phyloP scores from a whole-genome alignment of 2,888 invertebrate genomes.

The Diogma glabrata region DNA sequence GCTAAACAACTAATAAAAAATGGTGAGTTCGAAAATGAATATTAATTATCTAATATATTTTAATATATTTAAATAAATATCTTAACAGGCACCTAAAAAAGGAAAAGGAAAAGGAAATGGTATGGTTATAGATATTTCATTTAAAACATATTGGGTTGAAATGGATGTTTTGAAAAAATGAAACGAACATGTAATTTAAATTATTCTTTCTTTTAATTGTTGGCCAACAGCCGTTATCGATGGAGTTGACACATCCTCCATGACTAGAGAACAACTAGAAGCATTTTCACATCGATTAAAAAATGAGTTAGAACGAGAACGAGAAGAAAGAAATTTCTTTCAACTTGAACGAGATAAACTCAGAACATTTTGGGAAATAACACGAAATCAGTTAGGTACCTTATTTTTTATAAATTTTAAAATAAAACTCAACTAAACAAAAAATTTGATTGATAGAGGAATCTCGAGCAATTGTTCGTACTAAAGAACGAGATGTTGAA shows the following conservation, averaged over 20 bases:
- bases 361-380: slow-evolving; percentile 92
- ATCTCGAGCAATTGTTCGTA: slow-evolving; percentile 41
- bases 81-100: slow-evolving; percentile 10
- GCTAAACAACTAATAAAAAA: too few relatives aligned
- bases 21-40: too few relatives aligned
- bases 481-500: slow-evolving; percentile 79
- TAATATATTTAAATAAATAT: too few relatives aligned
- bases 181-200: too few relatives aligned
- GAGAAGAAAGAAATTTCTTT: slow-evolving; percentile 92
- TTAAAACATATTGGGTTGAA: neutral
- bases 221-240: slow-evolving; percentile 53
- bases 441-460: slow-evolving; percentile 31
- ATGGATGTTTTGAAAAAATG: too few relatives aligned
- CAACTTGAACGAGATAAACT: slow-evolving; percentile 91
- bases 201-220: slow-evolving; percentile 9
- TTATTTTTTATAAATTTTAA: slow-evolving; percentile 33
- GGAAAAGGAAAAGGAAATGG: slow-evolving; percentile 10
- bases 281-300: slow-evolving; percentile 74
- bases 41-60: too few relatives aligned
- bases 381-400: slow-evolving; percentile 78
- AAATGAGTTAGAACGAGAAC: slow-evolving; percentile 84
- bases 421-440: neutral
- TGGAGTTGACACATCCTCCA: slow-evolving; percentile 84
- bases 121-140: too few relatives aligned
- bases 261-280: slow-evolving; percentile 88